Base-by-base conservation (phyloP, 2,797 vertebrate genomes). In the Chiroxiphia lanceolata region DNA sequence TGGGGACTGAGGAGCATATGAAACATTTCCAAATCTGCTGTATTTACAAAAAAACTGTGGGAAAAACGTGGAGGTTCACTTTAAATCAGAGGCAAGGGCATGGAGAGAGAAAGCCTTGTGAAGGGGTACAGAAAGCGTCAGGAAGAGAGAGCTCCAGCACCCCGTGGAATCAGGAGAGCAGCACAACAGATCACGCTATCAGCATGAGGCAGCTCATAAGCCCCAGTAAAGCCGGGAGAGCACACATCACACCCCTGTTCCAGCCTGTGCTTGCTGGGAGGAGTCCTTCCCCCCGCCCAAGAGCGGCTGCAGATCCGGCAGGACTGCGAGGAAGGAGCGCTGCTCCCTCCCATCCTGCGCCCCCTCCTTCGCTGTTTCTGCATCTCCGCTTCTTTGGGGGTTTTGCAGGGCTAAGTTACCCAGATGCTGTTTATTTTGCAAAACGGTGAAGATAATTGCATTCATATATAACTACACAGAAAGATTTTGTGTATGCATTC, bases 371-470 rank as follows among this genome's bases (percentile, higher is more conserved):
- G 14, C 90, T 38, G 10, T 4, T 59, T 53, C 19, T 0, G 44
- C 34, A 53, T 33, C 86, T 74, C 77, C 2, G 2, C 15, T 6
- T 4, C 68, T 76, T 42, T 12, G 17, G 36, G 81, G 23, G 6
- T 45, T 81, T 68, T 0, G 0, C 20, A 9, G 54, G 56, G 50
- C 67, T 33, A 44, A 57, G 59, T 34, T 57, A 19, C 27, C 34
- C 90, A 81, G 86, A 48, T 50, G 79, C 86, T 94, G 54, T 89
- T 95, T 95, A 61, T 78, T 94, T 89, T 87, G 71, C 54, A 54
- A 84, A 93, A 48, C 2, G 4, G 20, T 42, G 63, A 57, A 72
- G 75, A 87, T 33, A 84, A 94, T 90, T 83, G 80, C 77, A 26
- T 87, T 78, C 36, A 13, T 15, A 16, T 78, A 86, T 27, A 86